phyloP scores from a whole-genome alignment of 2,113 vertebrate genomes.

The Lophochroa leadbeateri region DNA sequence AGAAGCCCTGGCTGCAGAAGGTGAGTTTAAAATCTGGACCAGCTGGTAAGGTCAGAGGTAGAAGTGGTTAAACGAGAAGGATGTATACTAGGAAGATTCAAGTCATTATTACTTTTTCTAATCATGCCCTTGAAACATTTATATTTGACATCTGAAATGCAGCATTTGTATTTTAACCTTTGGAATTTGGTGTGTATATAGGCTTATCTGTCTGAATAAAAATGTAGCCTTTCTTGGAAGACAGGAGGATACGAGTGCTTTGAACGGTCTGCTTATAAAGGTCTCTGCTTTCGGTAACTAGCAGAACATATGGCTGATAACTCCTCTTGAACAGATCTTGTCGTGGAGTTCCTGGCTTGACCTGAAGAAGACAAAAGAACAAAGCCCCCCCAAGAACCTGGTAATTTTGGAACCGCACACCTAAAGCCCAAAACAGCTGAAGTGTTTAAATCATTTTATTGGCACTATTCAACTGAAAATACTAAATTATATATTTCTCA shows the following conservation, averaged over 20 bases:
- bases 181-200: slow-evolving; percentile 73
- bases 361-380: slow-evolving; percentile 18
- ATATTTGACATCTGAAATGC: background rate
- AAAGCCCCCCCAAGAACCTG: background rate
- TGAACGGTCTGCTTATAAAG: background rate
- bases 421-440: background rate
- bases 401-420: background rate
- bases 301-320: background rate
- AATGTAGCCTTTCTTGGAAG: slow-evolving; percentile 67
- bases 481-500: background rate
- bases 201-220: slow-evolving; percentile 70
- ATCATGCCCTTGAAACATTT: background rate
- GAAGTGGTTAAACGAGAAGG: background rate
- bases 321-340: slow-evolving; percentile 18
- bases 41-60: background rate
- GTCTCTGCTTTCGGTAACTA: slow-evolving; percentile 47
- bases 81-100: background rate
- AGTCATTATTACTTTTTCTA: background rate
- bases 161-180: slow-evolving; percentile 37
- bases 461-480: background rate
- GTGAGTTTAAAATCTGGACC: background rate
- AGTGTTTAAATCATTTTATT: background rate
- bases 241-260: slow-evolving; percentile 57
- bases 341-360: background rate
- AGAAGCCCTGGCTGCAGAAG: background rate